Evolutionary conservation across 2,797 vertebrate genomes (phyloP).

Genomic region (Onychomys arenicola): DNA sequence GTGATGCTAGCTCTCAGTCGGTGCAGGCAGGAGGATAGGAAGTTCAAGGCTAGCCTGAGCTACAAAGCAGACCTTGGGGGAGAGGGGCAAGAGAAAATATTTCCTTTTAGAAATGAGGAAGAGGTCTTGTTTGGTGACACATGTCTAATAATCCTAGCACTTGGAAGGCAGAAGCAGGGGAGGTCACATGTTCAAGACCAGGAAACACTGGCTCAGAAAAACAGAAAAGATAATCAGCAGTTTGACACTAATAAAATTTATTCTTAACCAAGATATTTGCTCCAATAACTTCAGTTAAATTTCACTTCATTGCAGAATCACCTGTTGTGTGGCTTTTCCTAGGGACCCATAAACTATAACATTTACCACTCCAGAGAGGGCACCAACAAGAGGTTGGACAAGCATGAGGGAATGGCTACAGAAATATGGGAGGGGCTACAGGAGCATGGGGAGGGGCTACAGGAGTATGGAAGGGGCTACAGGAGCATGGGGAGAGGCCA

Average conservation of each 20-base stretch:
- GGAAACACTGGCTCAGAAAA: background rate
- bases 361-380: background rate
- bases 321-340: background rate
- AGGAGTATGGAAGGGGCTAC: no score
- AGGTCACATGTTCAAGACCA: background rate
- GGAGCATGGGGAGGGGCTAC: no score
- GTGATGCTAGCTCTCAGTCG: background rate
- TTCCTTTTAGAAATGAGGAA: background rate
- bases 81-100: background rate
- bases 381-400: background rate
- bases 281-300: constrained; percentile 27
- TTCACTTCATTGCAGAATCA: constrained; percentile 34
- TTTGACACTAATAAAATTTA: background rate
- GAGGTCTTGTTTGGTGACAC: background rate
- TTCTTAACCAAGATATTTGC: background rate
- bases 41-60: background rate
- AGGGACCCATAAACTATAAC: background rate
- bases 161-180: background rate
- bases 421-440: background rate
- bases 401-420: background rate
- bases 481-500: no score
- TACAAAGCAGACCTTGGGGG: background rate
- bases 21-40: background rate
- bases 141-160: background rate
- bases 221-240: background rate